Conservation (phyloP, 2,888 invertebrate genomes). For the Dynastes tityus region DNA sequence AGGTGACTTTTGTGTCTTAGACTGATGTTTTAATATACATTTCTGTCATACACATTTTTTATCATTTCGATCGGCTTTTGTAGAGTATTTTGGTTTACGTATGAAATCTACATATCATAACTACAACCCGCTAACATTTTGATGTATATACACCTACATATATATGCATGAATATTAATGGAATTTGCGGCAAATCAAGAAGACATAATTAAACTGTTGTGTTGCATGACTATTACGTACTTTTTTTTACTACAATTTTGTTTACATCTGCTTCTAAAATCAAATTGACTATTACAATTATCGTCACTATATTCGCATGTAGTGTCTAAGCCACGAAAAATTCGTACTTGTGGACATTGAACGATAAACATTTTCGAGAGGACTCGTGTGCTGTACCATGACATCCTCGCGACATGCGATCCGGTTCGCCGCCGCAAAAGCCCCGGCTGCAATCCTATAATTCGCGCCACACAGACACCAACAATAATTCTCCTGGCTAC, state of each 20-base stretch:
- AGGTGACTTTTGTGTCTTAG: conserved; percentile 65
- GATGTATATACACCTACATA: neutral
- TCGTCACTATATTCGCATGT: neutral
- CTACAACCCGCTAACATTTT: conserved; percentile 1
- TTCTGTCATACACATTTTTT: conserved; percentile 38
- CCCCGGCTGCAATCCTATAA: conserved; percentile 60
- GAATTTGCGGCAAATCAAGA: conserved; percentile 10
- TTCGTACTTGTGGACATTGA: conserved; percentile 16
- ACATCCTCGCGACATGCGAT: conserved; percentile 67
- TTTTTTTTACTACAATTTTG: neutral
- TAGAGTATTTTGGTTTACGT: conserved; percentile 3
- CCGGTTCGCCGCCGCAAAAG: conserved; percentile 66
- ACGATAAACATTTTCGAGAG: conserved; percentile 53
- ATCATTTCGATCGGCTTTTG: conserved; percentile 2
- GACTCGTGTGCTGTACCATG: conserved; percentile 58
- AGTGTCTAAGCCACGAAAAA: conserved; percentile 28
- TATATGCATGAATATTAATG: conserved; percentile 39
- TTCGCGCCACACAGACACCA: conserved; percentile 63
- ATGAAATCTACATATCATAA: neutral
- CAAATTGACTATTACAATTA: conserved; percentile 6
- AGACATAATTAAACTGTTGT: neutral
- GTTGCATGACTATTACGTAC: conserved; percentile 16
- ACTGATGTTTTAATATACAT: conserved; percentile 52
- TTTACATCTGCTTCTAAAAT: neutral
- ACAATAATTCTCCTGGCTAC: conserved; percentile 67